Evolutionary conservation across 2,113 vertebrate genomes (phyloP), one percentile per base, ranked within the genome.

Genomic region (Rhinopomastus cyanomelas): DNA sequence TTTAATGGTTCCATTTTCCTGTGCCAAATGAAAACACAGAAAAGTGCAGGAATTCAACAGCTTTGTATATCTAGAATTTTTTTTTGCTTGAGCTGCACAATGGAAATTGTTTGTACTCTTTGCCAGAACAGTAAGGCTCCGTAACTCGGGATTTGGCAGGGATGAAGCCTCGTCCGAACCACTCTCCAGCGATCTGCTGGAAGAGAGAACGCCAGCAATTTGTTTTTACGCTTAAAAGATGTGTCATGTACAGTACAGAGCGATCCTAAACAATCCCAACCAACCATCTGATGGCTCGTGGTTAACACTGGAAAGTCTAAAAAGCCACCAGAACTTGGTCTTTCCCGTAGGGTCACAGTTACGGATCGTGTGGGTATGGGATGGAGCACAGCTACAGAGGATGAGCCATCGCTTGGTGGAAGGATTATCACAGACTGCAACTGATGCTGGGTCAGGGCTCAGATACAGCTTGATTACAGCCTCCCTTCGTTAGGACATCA

Each of bases 51-150:
- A n/a, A 84, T 78, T 91, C 89, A 59, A 94, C 77, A 81, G 85
- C 27, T 91, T 73, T 51, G 34, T 91, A 29, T 92, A 48, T 88
- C 76, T 52, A 14, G 49, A 20, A 13, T n/a, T 32, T 67, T 66
- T 81, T 91, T 94, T 68, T 88, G 21, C 90, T 92, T 78, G 88
- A 94, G 22, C 55, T 93, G 93, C 95, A 95, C 96, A 96, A 96
- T 97, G 97, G 95, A 97, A 97, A 97, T 95, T 94, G 89, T 97
- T 96, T 96, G 95, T 94, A 92, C 92, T 95, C 77, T 53, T 61
- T 15, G 96, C 96, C 96, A 97, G 60, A 95, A 96, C 93, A 96
- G 89, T 91, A 96, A 95, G 86, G 87, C 88, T 96, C 92, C 65
- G 17, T 85, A 93, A 85, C 87, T 87, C 57, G 9, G 72, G 83